phyloP scores from a whole-genome alignment of 2,113 vertebrate species.

The Tamias sibiricus region DNA sequence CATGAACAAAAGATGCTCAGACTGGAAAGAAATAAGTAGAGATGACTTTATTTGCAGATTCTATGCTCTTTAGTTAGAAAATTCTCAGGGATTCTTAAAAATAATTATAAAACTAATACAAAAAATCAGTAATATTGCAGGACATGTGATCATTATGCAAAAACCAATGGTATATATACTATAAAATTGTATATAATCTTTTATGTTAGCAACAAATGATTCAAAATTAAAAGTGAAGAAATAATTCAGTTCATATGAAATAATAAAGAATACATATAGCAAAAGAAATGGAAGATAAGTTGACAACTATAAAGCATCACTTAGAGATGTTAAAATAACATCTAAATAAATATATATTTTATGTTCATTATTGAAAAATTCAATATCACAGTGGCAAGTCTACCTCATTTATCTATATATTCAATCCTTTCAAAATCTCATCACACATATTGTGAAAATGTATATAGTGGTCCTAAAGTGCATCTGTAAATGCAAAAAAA shows the following conservation, averaged over 20 bases:
- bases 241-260: not conserved
- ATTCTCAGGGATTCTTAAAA: not conserved
- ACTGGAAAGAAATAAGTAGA: no score
- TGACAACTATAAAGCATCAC: no score
- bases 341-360: not conserved
- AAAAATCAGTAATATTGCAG: not conserved
- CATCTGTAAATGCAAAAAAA: not conserved
- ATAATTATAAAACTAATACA: not conserved
- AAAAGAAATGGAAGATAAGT: no score
- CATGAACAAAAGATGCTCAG: no score
- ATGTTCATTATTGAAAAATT: not conserved
- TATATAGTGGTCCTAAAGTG: not conserved
- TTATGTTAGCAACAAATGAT: not conserved
- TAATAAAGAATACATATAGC: not conserved
- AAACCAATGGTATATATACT: no score
- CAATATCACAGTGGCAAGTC: not conserved
- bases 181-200: not conserved
- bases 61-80: not conserved
- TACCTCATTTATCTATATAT: not conserved
- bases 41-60: no score
- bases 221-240: not conserved
- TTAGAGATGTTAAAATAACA: not conserved
- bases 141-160: no score
- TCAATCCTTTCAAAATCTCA: not conserved
- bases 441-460: not conserved